Conservation (phyloP, 2,113 vertebrate genomes). For the Hydropotes inermis region DNA sequence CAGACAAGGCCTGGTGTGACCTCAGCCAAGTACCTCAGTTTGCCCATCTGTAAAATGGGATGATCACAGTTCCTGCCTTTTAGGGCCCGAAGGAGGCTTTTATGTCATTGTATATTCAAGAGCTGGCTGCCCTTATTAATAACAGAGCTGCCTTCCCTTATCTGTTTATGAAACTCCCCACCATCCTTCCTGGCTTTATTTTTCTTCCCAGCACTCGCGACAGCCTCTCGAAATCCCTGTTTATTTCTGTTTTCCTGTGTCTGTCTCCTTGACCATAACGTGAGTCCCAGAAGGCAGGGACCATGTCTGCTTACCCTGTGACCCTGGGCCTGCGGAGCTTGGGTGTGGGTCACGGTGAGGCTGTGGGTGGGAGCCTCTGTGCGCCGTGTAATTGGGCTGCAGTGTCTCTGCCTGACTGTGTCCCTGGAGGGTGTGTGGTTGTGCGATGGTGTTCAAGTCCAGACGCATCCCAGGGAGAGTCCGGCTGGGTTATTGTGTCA, state of each 20-base stretch:
- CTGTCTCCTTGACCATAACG: accelerated
- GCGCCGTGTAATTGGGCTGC: accelerated
- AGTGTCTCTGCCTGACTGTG: neutral
- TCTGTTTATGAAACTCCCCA: neutral
- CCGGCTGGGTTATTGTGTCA: neutral
- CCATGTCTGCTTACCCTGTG: neutral
- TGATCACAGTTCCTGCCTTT: neutral
- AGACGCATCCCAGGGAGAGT: neutral
- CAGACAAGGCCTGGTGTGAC: neutral
- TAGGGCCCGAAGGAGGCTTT: neutral
- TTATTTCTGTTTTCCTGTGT: neutral
- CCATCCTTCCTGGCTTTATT: neutral
- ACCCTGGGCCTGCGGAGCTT: neutral
- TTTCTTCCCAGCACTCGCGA: neutral
- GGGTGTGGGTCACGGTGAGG: neutral
- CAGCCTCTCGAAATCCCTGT: neutral
- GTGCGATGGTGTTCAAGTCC: neutral
- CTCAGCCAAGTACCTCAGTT: neutral
- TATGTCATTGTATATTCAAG: neutral
- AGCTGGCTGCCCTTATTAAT: neutral
- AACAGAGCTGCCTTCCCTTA: neutral
- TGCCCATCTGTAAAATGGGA: neutral
- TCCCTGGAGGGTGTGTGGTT: neutral
- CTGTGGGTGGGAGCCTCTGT: neutral
- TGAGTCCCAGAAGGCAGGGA: neutral